A percentile compares a stretch with the other conserved stretches of the same genome.
Conservation (phyloP, 2,113 vertebrate species). For the Gorsachius goisagi region DNA sequence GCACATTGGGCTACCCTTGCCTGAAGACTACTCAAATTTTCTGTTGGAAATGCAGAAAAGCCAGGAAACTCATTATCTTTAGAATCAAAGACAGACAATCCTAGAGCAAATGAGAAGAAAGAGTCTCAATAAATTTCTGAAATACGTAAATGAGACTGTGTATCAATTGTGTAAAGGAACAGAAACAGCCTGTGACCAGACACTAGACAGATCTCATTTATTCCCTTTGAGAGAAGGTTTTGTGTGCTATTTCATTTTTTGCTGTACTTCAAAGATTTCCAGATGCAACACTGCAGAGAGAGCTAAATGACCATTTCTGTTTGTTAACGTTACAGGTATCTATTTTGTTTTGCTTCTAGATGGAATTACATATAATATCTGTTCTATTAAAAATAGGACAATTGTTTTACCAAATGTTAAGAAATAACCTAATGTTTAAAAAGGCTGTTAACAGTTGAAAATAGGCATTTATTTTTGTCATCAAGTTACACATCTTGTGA, state of each 20-base stretch:
- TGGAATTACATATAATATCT: background rate
- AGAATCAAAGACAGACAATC: background rate
- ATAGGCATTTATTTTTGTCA: conserved; percentile 8
- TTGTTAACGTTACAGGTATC: background rate
- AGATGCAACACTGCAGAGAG: background rate
- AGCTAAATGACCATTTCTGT: background rate
- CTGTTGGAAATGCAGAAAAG: background rate
- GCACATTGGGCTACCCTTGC: background rate
- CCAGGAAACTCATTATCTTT: background rate
- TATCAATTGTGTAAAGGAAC: background rate
- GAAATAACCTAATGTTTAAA: conserved; percentile 2
- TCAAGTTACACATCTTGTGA: background rate
- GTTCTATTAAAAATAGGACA: conserved; percentile 1
- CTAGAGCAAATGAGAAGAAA: background rate
- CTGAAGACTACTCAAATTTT: background rate
- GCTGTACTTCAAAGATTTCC: background rate
- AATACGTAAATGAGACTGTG: background rate
- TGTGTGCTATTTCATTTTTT: background rate
- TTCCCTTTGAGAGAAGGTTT: background rate
- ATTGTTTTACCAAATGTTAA: conserved; percentile 18
- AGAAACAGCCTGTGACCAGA: background rate
- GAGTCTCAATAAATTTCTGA: background rate
- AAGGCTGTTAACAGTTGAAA: conserved; percentile 16
- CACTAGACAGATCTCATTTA: background rate
- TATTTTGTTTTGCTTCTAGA: background rate